These are phyloP conservation scores for Conus ventricosus DNA, from an alignment of 1,140 invertebrate genomes.

Conservation along the genomic window DNA sequence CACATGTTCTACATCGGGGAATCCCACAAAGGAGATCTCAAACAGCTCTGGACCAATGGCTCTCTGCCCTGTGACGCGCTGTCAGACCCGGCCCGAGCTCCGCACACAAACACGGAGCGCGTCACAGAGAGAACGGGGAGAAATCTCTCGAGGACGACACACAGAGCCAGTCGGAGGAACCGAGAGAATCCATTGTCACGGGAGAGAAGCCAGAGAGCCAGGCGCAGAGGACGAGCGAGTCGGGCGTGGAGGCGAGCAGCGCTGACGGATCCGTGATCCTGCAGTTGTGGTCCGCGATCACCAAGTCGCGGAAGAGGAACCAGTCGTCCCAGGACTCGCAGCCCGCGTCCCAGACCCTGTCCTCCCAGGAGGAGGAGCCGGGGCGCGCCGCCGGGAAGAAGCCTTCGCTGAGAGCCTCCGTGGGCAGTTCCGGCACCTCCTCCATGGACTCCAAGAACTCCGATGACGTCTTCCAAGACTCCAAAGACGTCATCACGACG, in stretches of 20 bases:
- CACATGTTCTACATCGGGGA: constrained; percentile 25
- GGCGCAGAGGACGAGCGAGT: neutral
- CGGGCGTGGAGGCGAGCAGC: constrained; percentile 2
- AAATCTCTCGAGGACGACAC: no score
- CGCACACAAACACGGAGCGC: neutral
- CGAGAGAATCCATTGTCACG: neutral
- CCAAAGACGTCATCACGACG: neutral
- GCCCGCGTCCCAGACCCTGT: neutral
- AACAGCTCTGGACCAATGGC: neutral
- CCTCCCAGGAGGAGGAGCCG: neutral
- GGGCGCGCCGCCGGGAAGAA: neutral
- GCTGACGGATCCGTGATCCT: constrained; percentile 23
- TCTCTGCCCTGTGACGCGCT: neutral
- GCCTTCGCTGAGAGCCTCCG: neutral
- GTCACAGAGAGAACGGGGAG: neutral
- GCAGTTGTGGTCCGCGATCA: constrained; percentile 21
- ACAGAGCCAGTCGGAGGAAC: neutral
- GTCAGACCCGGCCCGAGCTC: neutral
- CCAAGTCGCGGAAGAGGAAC: neutral
- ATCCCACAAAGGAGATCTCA: neutral
- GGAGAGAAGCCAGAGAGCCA: neutral
- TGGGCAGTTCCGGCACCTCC: constrained; percentile 30
- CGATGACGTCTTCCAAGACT: constrained; percentile 32
- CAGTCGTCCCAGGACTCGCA: neutral
- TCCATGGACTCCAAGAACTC: constrained; percentile 18